phyloP scores from a whole-genome alignment of 1,140 invertebrate species.

The Belonocnema kinseyi region DNA sequence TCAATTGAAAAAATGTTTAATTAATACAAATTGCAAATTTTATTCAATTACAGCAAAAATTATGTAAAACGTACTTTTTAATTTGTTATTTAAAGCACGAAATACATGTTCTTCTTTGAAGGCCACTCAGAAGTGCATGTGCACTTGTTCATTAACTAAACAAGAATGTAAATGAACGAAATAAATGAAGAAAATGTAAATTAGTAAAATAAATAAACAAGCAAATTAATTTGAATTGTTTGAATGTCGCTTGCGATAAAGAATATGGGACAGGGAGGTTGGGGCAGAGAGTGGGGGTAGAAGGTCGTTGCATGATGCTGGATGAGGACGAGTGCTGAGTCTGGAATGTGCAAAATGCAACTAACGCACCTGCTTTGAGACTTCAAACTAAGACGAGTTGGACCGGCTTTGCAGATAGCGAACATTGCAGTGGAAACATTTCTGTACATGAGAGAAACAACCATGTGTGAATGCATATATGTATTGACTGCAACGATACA shows the following conservation, averaged over 20 bases:
- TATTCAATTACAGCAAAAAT: no score
- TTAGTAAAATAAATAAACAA: neutral
- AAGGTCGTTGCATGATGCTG: constrained; percentile 56
- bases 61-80: no score
- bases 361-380: constrained; percentile 57
- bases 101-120: no score
- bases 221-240: neutral
- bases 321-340: constrained; percentile 52
- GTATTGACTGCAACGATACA: no score
- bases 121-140: no score
- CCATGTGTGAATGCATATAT: no score
- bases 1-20: no score
- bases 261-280: constrained; percentile 16
- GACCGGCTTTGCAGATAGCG: constrained; percentile 37
- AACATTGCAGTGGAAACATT: neutral
- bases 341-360: constrained; percentile 59
- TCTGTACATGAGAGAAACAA: neutral
- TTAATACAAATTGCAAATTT: no score
- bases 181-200: neutral
- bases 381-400: constrained; percentile 50
- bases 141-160: no score
- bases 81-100: no score
- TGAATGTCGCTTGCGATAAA: constrained; percentile 6
- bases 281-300: constrained; percentile 19
- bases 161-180: no score